Percentiles rank a stretch among this genome's conserved stretches.
Evolutionary conservation across 2,888 invertebrate species (phyloP).

Genomic region (Arenicola marina): DNA sequence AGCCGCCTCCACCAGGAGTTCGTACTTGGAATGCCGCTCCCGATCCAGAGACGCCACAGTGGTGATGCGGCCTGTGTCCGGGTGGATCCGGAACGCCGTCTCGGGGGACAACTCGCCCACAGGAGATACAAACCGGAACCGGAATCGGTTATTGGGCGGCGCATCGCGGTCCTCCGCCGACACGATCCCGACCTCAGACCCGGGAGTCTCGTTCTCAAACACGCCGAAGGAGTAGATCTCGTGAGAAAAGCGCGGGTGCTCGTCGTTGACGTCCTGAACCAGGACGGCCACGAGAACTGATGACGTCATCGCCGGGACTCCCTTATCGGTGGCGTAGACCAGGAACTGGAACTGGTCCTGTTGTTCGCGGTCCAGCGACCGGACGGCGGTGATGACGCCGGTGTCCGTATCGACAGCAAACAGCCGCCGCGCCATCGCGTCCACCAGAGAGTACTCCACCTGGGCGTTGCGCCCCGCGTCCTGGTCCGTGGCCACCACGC

Average conservation of each 20-base stretch:
- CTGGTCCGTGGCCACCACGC: slow-evolving; percentile 13
- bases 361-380: slow-evolving; percentile 6
- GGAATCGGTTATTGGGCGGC: slow-evolving; percentile 20
- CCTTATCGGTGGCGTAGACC: slow-evolving; percentile 18
- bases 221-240: slow-evolving; percentile 15
- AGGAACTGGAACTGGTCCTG: slow-evolving; percentile 2
- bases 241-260: slow-evolving; percentile 24
- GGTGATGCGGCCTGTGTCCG: slow-evolving; percentile 80
- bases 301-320: slow-evolving; percentile 13
- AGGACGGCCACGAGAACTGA: slow-evolving; percentile 1
- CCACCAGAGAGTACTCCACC: slow-evolving; percentile 21
- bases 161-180: slow-evolving; percentile 19
- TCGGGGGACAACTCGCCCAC: neutral
- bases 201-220: slow-evolving; percentile 19
- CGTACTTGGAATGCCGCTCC: slow-evolving; percentile 20
- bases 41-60: slow-evolving; percentile 67
- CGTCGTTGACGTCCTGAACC: slow-evolving; percentile 23
- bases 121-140: slow-evolving; percentile 14
- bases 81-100: slow-evolving; percentile 70
- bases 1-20: slow-evolving; percentile 14
- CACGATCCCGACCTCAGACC: slow-evolving; percentile 23
- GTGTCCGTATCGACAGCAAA: slow-evolving; percentile 10
- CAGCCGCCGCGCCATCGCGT: slow-evolving; percentile 3
- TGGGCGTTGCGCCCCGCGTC: slow-evolving; percentile 13
- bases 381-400: slow-evolving; percentile 12